Evolutionary conservation across 2,113 vertebrate genomes (phyloP), one percentile per base, ranked within the genome.

Genomic region (Pseudolaguvia tuberculata): DNA sequence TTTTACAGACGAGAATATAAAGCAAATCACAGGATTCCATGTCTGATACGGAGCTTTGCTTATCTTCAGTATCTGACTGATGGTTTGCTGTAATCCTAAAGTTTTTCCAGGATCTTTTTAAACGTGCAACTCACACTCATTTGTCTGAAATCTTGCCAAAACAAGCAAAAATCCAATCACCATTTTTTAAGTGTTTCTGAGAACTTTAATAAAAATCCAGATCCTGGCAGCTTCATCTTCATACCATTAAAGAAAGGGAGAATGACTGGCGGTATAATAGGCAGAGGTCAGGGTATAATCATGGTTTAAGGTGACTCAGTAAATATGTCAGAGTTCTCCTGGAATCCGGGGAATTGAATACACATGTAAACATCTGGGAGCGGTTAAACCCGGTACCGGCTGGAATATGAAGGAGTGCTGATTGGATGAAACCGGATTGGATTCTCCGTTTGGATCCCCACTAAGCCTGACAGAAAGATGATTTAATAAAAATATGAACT

Each of bases 341-440:
- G 20, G 47, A 56, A 67, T 81, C 58, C 45, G 35, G 72, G 50
- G 52, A 57, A 72, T 69, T 50, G 66, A 66, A 29, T 53, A 31
- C 29, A 61, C 48, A 52, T 61, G 55, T 75, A 75, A 80, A 74
- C 77, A 83, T 83, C 80, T 83, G 82, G 74, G 53, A 78, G 67
- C 61, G 75, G 61, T 83, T 83, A 78, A 80, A 66, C 61, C 27
- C 47, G 47, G 78, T 58, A 80, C 48, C 18, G 65, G 62, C 57
- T 76, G 11, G 23, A 42, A 59, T 67, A 66, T 66, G 27, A 29
- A 70, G 51, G 47, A 59, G 47, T 70, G 67, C 80, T 75, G 68
- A 75, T 51, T 78, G 67, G 58, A 78, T 59, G 58, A 58, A 55
- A 18, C 71, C 15, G 25, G 39, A 67, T 31, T 72, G 47, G 27